These are phyloP conservation scores for Cottoperca gobio DNA, from an alignment of 2,797 vertebrate genomes.

Conservation along the genomic window DNA sequence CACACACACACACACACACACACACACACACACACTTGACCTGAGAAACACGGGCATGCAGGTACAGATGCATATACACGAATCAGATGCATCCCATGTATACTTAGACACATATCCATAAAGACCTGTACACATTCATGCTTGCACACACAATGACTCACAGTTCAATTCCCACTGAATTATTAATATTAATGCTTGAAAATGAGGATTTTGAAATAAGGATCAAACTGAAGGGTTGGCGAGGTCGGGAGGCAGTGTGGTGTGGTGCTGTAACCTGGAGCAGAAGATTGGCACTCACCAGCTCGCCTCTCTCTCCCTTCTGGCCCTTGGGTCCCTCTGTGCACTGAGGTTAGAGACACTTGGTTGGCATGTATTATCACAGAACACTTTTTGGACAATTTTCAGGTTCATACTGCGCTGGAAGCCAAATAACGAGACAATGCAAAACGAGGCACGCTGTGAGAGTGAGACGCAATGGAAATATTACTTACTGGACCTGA, in stretches of 20 bases:
- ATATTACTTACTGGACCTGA: constrained; percentile 78
- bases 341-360: constrained; percentile 78
- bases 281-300: constrained; percentile 76
- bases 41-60: background rate
- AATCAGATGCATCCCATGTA: background rate
- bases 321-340: constrained; percentile 70
- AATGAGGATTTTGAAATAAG: constrained; percentile 47
- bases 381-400: constrained; percentile 32
- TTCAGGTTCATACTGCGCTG: constrained; percentile 16
- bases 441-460: background rate
- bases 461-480: constrained; percentile 37
- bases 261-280: constrained; percentile 44
- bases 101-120: background rate
- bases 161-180: constrained; percentile 23
- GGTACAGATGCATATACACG: background rate
- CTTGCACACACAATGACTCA: background rate
- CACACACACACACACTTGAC: background rate
- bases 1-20: constrained; percentile 10
- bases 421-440: constrained; percentile 56
- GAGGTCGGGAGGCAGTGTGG: constrained; percentile 22
- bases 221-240: constrained; percentile 47
- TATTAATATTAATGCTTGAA: constrained; percentile 37
- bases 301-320: constrained; percentile 83
- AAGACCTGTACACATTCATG: background rate
- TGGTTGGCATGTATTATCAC: constrained; percentile 66